phyloP scores from a whole-genome alignment of 2,888 invertebrate species.

The Drosophila barbarae region DNA sequence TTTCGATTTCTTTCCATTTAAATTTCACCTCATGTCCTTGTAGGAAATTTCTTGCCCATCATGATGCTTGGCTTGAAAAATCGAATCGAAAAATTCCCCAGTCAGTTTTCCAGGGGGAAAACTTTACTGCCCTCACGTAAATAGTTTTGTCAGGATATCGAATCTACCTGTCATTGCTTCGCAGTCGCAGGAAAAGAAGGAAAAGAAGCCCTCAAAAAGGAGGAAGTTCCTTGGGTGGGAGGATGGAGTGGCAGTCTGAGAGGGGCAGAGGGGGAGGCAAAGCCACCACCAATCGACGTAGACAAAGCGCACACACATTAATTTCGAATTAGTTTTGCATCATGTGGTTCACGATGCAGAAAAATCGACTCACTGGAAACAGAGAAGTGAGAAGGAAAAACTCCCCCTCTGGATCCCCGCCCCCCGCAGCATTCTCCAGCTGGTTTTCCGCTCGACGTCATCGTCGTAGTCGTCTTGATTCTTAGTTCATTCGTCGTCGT shows the following conservation, averaged over 20 bases:
- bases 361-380: slow-evolving; percentile 73
- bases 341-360: slow-evolving; percentile 80
- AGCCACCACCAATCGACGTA: slow-evolving; percentile 47
- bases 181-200: not conserved
- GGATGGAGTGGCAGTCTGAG: not conserved
- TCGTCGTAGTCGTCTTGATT: slow-evolving; percentile 2
- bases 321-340: slow-evolving; percentile 81
- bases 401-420: slow-evolving; percentile 9
- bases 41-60: slow-evolving; percentile 7
- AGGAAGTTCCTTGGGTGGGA: not conserved
- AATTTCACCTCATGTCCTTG: slow-evolving; percentile 11
- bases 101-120: not conserved
- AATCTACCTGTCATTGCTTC: slow-evolving; percentile 39
- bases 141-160: slow-evolving; percentile 39
- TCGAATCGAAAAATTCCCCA: not conserved
- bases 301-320: slow-evolving; percentile 79
- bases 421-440: slow-evolving; percentile 20
- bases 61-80: slow-evolving; percentile 5
- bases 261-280: not conserved
- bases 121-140: slow-evolving; percentile 21
- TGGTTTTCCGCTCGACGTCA: slow-evolving; percentile 21
- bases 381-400: slow-evolving; percentile 10
- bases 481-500: slow-evolving; percentile 25
- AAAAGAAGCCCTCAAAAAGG: not conserved
- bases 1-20: not conserved